Base-by-base conservation (phyloP, 2,888 invertebrate species). In the Drosophila anomelani region DNA sequence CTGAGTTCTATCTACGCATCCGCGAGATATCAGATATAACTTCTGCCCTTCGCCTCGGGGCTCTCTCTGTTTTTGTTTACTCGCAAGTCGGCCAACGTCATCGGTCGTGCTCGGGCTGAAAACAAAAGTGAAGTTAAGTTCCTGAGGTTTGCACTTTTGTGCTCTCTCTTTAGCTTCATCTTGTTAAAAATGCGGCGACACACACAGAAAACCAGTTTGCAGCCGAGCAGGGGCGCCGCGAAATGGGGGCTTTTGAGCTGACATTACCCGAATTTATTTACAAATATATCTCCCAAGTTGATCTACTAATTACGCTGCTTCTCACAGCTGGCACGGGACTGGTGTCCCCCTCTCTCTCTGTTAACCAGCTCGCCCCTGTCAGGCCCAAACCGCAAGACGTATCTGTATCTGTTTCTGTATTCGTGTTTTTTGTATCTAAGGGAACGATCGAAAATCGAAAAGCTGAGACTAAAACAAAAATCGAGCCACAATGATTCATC, bases 51-150 rank as follows among this genome's bases (percentile, higher is more conserved):
- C 34, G 15, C 20, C 51, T 34, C 51, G 34, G 17, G 20, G 34
- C 57, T 34, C 47, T 34, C 47, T 39, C 58, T 60, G 58, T 38
- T 41, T 53, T 58, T 83, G 82, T 81, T 79, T 79, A 81, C 72
- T 51, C 71, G 58, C 41, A 34, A 51, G 13, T 59, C 17, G 49
- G 47, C 20, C 68, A 75, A 81, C 87, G 79, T 84, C 85, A 77
- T 66, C 70, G 66, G 6, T 47, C 2, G 38, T 59, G 46, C 63
- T 47, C 46, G 36, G 29, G 56, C 73, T 67, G 75, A 85, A 87
- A 85, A 78, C 73, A 87, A 87, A 78, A 84, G 86, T 86, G 78
- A 84, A 79, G 76, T 80, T 75, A 84, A 82, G 75, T 80, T 74
- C 54, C 64, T 70, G 59, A 76, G 71, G 56, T 63, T 62, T 68